Base-by-base conservation (phyloP, 1,140 invertebrate genomes). In the Rhynchophorus ferrugineus region DNA sequence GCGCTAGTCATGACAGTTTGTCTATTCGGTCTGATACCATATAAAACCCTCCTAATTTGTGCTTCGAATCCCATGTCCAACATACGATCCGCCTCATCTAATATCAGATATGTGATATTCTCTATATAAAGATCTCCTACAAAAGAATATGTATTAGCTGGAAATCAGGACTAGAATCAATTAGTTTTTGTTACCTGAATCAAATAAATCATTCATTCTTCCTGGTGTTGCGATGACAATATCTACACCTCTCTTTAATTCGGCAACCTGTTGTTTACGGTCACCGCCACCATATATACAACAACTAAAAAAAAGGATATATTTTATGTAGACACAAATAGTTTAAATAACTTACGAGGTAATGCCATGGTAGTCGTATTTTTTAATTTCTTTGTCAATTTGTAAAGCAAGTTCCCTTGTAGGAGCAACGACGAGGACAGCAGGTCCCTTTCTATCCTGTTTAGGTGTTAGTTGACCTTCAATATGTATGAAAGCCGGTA, bases 51-150 rank as follows among this genome's bases (percentile, higher is more conserved):
- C 33, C 87, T 79, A 22, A 95, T 81, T 21, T 79, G 80, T 0
- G 79, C 78, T 54, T 84, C 75, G 65, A 96, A 97, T 6, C 93
- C 90, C 82, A 89, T 86, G 60, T 97, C 93, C 16, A 98, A 69
- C 92, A 98, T 96, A n/a, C 91, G 76, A 71, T 98, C 95, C 2
- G 94, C 95, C 73, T 98, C 95, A 69, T 98, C 95, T 2, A 98
- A 70, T 0, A 98, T 89, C 0, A 96, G 73, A 64, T 82, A 95
- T 3, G 84, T 78, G 0, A 93, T 66, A 3, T 82, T 79, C 0
- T 77, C 70, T 36, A 95, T 85, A 1, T 73, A 77, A 1, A 98
- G 77, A 39, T 84, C 79, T 8, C 80, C 80, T 63, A 34, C 18
- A 56, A 54, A 48, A 21, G 2, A 37, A 19, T n/a, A n/a, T n/a